Evolutionary conservation across 2,797 vertebrate species (phyloP).

Genomic region (Eutrigla gurnardus): DNA sequence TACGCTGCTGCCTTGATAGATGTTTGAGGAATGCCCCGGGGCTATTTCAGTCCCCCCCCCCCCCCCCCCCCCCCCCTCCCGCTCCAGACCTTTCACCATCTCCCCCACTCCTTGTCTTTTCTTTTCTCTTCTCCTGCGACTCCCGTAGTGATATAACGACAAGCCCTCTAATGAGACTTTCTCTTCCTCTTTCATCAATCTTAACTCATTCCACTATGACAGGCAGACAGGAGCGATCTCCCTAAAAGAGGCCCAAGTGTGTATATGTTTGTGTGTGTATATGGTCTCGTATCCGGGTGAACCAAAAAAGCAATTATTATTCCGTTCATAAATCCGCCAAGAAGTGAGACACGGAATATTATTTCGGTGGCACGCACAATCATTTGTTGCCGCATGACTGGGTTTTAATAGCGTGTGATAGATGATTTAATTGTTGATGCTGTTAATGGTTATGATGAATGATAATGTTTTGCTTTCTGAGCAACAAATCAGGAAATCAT

Average conservation of each 20-base stretch:
- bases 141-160: constrained; percentile 46
- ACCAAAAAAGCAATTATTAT: constrained; percentile 47
- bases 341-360: constrained; percentile 22
- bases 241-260: constrained; percentile 42
- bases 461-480: constrained; percentile 36
- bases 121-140: constrained; percentile 27
- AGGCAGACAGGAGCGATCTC: constrained; percentile 46
- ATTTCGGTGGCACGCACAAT: constrained; percentile 34
- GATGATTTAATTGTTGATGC: constrained; percentile 33
- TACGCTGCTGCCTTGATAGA: constrained; percentile 60
- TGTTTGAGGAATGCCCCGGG: constrained; percentile 57
- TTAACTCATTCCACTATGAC: constrained; percentile 51
- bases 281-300: constrained; percentile 34
- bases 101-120: constrained; percentile 20
- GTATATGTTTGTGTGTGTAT: constrained; percentile 38
- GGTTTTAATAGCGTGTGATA: constrained; percentile 37
- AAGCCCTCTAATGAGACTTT: constrained; percentile 46
- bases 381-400: constrained; percentile 30
- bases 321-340: constrained; percentile 52
- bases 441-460: constrained; percentile 39
- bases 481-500: constrained; percentile 37
- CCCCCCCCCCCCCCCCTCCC: not conserved
- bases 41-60: constrained; percentile 40
- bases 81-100: constrained; percentile 24
- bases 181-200: constrained; percentile 63